A percentile compares a stretch with the other conserved stretches of the same genome.
These are phyloP conservation scores for Drosophila grimshawi DNA, from an alignment of 1,140 invertebrate species.

Conservation along the genomic window DNA sequence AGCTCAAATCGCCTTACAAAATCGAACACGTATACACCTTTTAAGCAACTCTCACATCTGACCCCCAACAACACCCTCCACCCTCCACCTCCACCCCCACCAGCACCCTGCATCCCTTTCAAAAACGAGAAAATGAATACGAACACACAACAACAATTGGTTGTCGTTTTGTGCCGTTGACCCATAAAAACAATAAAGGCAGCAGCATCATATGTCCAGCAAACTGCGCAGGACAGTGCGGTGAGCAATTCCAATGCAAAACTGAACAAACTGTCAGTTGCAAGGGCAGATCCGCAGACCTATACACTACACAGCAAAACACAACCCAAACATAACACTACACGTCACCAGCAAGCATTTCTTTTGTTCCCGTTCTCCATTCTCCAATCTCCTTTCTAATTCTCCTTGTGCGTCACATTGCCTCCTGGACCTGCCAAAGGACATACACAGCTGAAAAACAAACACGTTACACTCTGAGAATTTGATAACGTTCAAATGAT, in stretches of 20 bases:
- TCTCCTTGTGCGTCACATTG: background rate
- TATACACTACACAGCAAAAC: slow-evolving; percentile 18
- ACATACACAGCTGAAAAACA: background rate
- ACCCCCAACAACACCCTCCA: too few species aligned
- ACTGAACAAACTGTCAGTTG: slow-evolving; percentile 55
- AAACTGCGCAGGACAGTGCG: slow-evolving; percentile 3
- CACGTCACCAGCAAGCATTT: slow-evolving; percentile 41
- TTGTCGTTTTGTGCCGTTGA: slow-evolving; percentile 44
- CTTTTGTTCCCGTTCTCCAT: slow-evolving; percentile 21
- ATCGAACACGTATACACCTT: slow-evolving; percentile 37
- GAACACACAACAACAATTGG: slow-evolving; percentile 32
- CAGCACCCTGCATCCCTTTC: background rate
- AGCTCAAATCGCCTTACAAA: slow-evolving; percentile 26
- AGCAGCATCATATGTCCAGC: slow-evolving; percentile 25
- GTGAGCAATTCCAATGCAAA: slow-evolving; percentile 33
- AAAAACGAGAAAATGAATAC: slow-evolving; percentile 2
- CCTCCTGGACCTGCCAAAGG: background rate
- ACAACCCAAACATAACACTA: slow-evolving; percentile 29
- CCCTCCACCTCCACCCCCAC: too few species aligned
- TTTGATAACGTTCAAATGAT: too few species aligned
- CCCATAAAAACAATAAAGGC: slow-evolving; percentile 45
- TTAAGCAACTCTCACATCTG: slow-evolving; percentile 13
- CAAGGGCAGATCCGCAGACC: slow-evolving; percentile 27
- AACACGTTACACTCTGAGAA: too few species aligned
- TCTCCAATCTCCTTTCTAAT: background rate